Conservation (phyloP, 1,140 invertebrate genomes). For the Polyergus mexicanus region DNA sequence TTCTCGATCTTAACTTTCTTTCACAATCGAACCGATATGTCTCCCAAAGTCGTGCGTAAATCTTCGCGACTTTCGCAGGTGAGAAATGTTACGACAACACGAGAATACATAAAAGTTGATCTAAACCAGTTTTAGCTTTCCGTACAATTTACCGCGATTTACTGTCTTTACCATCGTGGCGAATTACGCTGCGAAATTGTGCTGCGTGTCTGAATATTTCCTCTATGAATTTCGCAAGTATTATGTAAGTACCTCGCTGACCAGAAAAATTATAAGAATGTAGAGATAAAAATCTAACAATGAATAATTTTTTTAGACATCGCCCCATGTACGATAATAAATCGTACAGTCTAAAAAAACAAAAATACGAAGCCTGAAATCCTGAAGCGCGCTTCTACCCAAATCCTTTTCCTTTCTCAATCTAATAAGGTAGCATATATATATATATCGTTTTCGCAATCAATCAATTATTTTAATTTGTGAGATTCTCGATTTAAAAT, state of each 20-base stretch:
- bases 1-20: neutral
- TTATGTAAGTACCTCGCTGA: neutral
- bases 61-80: neutral
- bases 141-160: neutral
- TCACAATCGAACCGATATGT: neutral
- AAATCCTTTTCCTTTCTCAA: neutral
- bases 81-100: slow-evolving; percentile 19
- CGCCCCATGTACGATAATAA: neutral
- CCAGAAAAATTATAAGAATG: slow-evolving; percentile 13
- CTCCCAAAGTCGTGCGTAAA: neutral
- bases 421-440: neutral
- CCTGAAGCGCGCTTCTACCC: neutral
- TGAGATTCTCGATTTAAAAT: neutral
- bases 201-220: neutral
- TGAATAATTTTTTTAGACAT: neutral
- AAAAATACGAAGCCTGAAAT: slow-evolving; percentile 23
- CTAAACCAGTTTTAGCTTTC: neutral
- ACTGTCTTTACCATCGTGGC: neutral
- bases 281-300: neutral
- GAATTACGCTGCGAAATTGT: neutral
- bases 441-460: neutral
- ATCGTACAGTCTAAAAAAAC: neutral
- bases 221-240: slow-evolving; percentile 1
- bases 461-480: neutral
- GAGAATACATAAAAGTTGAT: neutral